Evolutionary conservation across 2,797 vertebrate genomes (phyloP), one percentile per base, ranked within the genome.

Genomic region (Siniperca undulata): DNA sequence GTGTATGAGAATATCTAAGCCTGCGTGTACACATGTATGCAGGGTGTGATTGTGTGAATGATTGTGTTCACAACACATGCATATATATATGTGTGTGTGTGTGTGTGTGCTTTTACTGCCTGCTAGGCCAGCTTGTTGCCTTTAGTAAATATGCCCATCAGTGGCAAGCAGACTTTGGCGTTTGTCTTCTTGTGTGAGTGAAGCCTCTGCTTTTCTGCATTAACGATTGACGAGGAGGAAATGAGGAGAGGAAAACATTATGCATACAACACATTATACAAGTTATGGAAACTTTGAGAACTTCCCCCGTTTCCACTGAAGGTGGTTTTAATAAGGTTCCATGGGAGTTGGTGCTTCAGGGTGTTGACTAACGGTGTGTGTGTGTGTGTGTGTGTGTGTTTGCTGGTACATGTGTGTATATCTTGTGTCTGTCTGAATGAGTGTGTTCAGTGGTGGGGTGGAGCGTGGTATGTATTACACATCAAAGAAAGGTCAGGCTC

Each of bases 271-370:
- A 94, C 93, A 95, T 95, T 95, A 93, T 94, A 94, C 92, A 93
- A 95, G 94, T 94, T 94, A 95, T 93, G 89, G 94, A 95, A 93
- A 95, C 95, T 95, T 95, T 95, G 93, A 95, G 94, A 95, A 95
- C 92, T 95, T 95, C 95, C 92, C 92, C 81, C 88, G 79, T 95
- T 95, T 95, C 90, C 92, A 93, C 94, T 95, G 94, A 96, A 95
- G 91, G 87, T 93, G 91, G 89, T 92, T 96, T 96, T 96, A 96
- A 96, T 96, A 96, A 95, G 95, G 94, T 96, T 96, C 94, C 94
- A 80, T 86, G 95, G 95, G 95, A 96, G 93, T 94, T 95, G 91
- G 85, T 73, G 91, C 91, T 94, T 92, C 81, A 60, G 91, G 92
- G 92, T 91, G 93, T 93, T 94, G 90, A 93, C 90, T 90, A 88